phyloP scores from a whole-genome alignment of 1,140 invertebrate genomes.

The Doryteuthis pealeii region DNA sequence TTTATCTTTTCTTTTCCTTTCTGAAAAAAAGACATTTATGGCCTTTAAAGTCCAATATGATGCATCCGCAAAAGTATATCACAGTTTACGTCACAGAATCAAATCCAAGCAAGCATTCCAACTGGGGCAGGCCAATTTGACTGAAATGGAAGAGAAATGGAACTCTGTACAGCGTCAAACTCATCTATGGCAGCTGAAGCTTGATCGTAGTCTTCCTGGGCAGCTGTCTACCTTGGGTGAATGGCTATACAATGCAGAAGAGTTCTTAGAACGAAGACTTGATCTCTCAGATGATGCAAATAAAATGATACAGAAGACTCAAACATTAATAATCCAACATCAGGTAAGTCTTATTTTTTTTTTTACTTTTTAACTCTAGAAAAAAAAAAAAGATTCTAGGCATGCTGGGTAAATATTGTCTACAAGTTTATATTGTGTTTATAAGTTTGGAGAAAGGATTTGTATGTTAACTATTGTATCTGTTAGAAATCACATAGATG shows the following conservation, averaged over 20 bases:
- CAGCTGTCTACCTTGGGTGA: conserved; percentile 82
- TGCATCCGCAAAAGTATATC: conserved; percentile 41
- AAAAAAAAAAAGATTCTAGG: too few relatives aligned
- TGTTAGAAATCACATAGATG: too few relatives aligned
- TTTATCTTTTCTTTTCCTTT: conserved; percentile 15
- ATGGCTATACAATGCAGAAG: conserved; percentile 86
- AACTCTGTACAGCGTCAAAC: conserved; percentile 39
- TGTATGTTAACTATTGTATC: too few relatives aligned
- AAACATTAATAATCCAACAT: conserved; percentile 78
- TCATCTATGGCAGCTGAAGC: conserved; percentile 58
- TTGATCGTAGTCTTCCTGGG: conserved; percentile 81
- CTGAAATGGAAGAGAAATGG: conserved; percentile 44
- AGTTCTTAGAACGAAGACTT: conserved; percentile 66
- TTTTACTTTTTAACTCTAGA: background rate
- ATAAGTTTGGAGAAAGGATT: too few relatives aligned
- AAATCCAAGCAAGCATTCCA: conserved; percentile 38
- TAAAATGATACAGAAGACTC: conserved; percentile 66
- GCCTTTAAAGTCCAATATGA: conserved; percentile 52
- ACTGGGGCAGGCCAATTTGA: conserved; percentile 41
- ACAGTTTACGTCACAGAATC: conserved; percentile 45
- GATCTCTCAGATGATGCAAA: conserved; percentile 34
- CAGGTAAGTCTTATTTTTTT: conserved; percentile 62
- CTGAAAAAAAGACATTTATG: conserved; percentile 53
- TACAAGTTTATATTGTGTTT: too few relatives aligned
- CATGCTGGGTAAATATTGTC: background rate